These are phyloP conservation scores for Papilio elwesi DNA, from an alignment of 2,888 invertebrate genomes.

Conservation along the genomic window DNA sequence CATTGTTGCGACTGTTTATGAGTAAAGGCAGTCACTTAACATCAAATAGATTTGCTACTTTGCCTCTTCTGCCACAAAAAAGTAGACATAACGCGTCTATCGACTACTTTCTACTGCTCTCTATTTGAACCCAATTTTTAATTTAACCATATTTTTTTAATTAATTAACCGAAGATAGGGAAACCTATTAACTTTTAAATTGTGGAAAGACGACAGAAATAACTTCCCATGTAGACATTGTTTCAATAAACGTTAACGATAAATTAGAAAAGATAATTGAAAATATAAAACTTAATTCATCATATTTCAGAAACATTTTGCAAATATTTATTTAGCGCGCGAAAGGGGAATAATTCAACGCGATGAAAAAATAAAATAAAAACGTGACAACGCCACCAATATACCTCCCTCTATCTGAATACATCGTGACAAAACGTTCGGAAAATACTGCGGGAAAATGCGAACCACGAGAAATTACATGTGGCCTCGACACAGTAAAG, in stretches of 20 bases:
- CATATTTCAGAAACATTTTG: conserved; percentile 31
- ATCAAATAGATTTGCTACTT: too few species aligned
- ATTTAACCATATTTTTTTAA: too few species aligned
- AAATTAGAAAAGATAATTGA: background rate
- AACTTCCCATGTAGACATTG: too few species aligned
- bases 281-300: conserved; percentile 34
- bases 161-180: too few species aligned
- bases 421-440: conserved; percentile 46
- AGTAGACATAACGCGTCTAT: too few species aligned
- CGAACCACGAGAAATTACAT: conserved; percentile 52
- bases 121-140: too few species aligned
- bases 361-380: conserved; percentile 47
- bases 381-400: conserved; percentile 45
- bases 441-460: conserved; percentile 53
- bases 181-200: too few species aligned
- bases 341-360: conserved; percentile 40
- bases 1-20: too few species aligned
- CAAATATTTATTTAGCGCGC: conserved; percentile 33
- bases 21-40: too few species aligned
- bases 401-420: conserved; percentile 49
- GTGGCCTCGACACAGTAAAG: conserved; percentile 40
- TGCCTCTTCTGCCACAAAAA: too few species aligned
- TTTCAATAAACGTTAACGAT: background rate
- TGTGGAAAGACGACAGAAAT: too few species aligned
- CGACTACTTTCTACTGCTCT: too few species aligned